Evolutionary conservation across 2,888 invertebrate genomes (phyloP), one percentile per base, ranked within the genome.

Genomic region (Hypsopygia costalis): DNA sequence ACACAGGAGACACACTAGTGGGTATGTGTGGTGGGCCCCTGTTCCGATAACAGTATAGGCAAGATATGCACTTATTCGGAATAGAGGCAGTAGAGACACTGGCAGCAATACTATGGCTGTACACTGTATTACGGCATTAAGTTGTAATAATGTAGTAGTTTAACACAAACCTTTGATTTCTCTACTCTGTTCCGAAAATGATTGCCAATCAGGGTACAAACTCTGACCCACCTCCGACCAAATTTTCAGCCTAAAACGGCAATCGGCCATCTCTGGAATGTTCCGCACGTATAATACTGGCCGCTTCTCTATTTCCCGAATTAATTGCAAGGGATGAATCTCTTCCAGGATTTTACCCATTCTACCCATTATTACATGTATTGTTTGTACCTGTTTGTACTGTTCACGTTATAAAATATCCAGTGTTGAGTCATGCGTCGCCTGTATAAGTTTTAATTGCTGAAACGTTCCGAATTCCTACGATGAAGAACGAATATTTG

Each of bases 221-320:
- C 39, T 45, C 40, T 62, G 57, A 1, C 60, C 64, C 1, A 72
- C 54, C 48, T 69, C 62, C n/a, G 44, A 36, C 72, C 72, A 73
- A 25, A 70, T 47, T 49, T 60, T 59, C 11, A 47, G 43, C 38
- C 49, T 64, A 30, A 59, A 58, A 43, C 63, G 58, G 10, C 48
- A 16, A 36, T 58, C 63, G 11, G 51, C 47, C 28, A 53, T 45
- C 36, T 72, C 69, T 1, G 60, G 49, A 32, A 51, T 54, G 41
- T 66, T 57, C 31, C 48, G 55, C 21, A 43, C 41, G 43, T 69
- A 73, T 34, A 73, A 40, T 5, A 59, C 60, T 6, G 72, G 73
- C 66, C 72, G 63, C 42, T 64, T 65, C 46, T 72, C 51, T 20
- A 73, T 69, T 43, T 71, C 70, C 3, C 53, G 50, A 10, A 73